Percentiles rank a stretch among this genome's conserved stretches.
These are phyloP conservation scores for Malurus elegans DNA, from an alignment of 2,113 vertebrate genomes.

Conservation along the genomic window DNA sequence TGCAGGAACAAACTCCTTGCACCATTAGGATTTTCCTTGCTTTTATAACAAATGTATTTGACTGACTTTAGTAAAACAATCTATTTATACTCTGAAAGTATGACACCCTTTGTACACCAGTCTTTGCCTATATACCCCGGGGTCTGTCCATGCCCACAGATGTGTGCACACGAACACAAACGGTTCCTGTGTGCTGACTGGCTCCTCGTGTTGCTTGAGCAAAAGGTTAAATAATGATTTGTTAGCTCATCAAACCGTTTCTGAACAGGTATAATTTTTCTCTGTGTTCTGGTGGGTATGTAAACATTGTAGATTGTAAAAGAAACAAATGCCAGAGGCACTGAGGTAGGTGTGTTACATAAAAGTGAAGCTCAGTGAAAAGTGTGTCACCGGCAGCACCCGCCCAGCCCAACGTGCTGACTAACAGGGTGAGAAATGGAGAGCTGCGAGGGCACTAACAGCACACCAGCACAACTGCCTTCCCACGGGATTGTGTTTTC, in stretches of 20 bases:
- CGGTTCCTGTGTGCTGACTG: neutral
- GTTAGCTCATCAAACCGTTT: neutral
- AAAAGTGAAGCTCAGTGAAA: neutral
- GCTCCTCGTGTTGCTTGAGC: neutral
- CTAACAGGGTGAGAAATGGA: neutral
- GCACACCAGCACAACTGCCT: neutral
- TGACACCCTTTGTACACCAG: rapidly evolving
- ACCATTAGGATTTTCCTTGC: neutral
- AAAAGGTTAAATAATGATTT: neutral
- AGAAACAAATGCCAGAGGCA: neutral
- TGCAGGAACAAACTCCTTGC: neutral
- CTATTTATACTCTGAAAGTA: neutral
- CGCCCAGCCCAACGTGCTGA: neutral
- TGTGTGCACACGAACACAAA: neutral
- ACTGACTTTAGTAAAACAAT: neutral
- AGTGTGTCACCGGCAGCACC: neutral
- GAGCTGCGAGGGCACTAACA: neutral
- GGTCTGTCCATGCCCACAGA: neutral
- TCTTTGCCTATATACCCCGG: neutral
- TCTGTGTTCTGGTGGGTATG: neutral
- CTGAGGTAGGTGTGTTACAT: neutral
- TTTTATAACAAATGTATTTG: neutral
- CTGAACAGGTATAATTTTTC: neutral
- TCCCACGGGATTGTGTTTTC: neutral
- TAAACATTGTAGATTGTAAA: neutral